These are phyloP conservation scores for Chromoteleia sp. DNA, from an alignment of 2,888 invertebrate species.

Conservation along the genomic window DNA sequence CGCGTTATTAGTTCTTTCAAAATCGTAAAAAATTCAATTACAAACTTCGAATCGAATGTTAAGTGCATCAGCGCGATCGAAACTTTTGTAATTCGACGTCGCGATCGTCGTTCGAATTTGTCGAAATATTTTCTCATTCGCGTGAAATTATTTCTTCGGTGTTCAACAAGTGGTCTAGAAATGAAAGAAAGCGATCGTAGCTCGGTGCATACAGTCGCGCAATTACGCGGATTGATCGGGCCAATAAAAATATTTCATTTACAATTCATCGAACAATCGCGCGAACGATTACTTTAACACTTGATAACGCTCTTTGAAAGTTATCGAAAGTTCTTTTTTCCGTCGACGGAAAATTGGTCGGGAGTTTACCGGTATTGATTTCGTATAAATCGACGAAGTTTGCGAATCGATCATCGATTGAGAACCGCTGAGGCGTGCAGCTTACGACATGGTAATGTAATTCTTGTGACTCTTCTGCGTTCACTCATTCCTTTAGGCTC, in stretches of 20 bases:
- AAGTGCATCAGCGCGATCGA: not conserved
- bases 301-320: conserved; percentile 10
- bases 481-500: not conserved
- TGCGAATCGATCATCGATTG: conserved; percentile 72
- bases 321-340: not conserved
- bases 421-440: conserved; percentile 81
- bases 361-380: conserved; percentile 31
- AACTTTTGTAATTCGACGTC: too few relatives aligned
- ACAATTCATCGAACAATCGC: conserved; percentile 29
- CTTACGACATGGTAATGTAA: conserved; percentile 82
- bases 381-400: conserved; percentile 44
- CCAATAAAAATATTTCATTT: conserved; percentile 43
- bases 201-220: conserved; percentile 3
- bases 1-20: conserved; percentile 34
- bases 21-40: conserved; percentile 30
- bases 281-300: conserved; percentile 16
- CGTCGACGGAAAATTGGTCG: not conserved
- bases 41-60: conserved; percentile 17
- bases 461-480: conserved; percentile 71
- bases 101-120: conserved; percentile 7
- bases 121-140: conserved; percentile 6
- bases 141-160: conserved; percentile 19
- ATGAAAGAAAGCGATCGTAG: conserved; percentile 15
- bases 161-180: conserved; percentile 54
- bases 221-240: conserved; percentile 21